phyloP scores from a whole-genome alignment of 2,797 vertebrate genomes.

The Antrozous pallidus region DNA sequence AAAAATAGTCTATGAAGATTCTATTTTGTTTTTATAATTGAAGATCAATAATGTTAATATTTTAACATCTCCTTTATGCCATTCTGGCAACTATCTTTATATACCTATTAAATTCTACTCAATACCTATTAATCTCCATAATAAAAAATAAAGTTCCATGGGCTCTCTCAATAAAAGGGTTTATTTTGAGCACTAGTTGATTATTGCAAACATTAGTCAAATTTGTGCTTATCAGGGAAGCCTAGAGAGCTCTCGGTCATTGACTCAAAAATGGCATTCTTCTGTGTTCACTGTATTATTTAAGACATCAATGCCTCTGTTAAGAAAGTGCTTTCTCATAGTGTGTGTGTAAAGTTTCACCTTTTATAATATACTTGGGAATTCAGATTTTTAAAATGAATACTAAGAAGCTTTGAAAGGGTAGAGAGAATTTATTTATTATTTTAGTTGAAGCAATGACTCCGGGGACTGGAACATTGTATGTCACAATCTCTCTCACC shows the following conservation, averaged over 20 bases:
- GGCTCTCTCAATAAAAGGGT: background rate
- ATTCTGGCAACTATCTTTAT: background rate
- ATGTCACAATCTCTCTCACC: background rate
- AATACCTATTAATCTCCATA: background rate
- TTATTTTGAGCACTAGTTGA: background rate
- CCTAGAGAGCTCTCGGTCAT: background rate
- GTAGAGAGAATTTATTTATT: background rate
- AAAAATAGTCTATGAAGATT: background rate
- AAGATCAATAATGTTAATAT: background rate
- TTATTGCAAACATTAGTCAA: background rate
- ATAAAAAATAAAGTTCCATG: background rate
- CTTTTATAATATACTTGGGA: conserved; percentile 7
- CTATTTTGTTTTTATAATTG: background rate
- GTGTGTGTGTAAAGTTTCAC: background rate
- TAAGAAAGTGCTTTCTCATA: background rate
- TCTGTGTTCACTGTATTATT: background rate
- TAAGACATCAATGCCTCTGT: background rate
- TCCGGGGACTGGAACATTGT: background rate
- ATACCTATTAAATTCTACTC: background rate
- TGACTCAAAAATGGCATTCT: background rate
- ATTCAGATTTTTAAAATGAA: conserved; percentile 28
- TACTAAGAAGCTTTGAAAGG: background rate
- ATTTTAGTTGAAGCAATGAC: background rate
- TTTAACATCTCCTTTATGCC: background rate
- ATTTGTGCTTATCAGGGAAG: background rate